These are phyloP conservation scores for Tragulus kanchil DNA, from an alignment of 2,113 vertebrate genomes.

Conservation along the genomic window DNA sequence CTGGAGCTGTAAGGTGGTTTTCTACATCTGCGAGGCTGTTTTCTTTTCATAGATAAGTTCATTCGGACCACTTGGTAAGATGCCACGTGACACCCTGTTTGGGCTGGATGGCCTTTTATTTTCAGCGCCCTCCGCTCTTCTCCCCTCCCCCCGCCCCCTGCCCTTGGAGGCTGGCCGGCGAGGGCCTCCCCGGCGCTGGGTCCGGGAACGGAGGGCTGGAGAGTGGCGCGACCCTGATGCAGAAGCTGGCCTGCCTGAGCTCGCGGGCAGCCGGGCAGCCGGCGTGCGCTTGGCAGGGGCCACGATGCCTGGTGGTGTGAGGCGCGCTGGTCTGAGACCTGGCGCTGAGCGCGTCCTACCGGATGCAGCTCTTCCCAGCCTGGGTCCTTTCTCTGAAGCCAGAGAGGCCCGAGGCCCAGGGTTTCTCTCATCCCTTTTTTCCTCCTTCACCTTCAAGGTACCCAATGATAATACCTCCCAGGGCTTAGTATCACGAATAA, in stretches of 20 bases:
- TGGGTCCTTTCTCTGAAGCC: too few species aligned
- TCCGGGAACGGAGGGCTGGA: not conserved
- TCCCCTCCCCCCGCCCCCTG: not conserved
- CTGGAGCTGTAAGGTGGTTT: not conserved
- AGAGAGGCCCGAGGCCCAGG: not conserved
- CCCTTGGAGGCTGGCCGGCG: not conserved
- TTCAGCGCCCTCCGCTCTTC: not conserved
- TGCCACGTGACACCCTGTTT: not conserved
- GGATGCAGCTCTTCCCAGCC: rapidly evolving
- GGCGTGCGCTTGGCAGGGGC: too few species aligned
- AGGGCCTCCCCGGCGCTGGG: too few species aligned
- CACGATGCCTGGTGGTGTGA: too few species aligned
- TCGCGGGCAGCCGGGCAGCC: too few species aligned
- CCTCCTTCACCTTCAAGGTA: not conserved
- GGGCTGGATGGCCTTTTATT: not conserved
- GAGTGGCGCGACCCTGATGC: rapidly evolving
- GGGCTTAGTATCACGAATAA: not conserved
- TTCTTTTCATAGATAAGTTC: not conserved
- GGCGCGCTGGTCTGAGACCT: too few species aligned
- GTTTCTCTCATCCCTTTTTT: not conserved
- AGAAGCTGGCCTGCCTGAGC: not conserved
- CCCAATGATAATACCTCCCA: too few species aligned
- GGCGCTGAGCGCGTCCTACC: not conserved
- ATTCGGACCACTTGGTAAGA: not conserved
- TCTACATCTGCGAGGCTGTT: not conserved